phyloP scores from a whole-genome alignment of 1,140 invertebrate genomes.

The Idris sp. region DNA sequence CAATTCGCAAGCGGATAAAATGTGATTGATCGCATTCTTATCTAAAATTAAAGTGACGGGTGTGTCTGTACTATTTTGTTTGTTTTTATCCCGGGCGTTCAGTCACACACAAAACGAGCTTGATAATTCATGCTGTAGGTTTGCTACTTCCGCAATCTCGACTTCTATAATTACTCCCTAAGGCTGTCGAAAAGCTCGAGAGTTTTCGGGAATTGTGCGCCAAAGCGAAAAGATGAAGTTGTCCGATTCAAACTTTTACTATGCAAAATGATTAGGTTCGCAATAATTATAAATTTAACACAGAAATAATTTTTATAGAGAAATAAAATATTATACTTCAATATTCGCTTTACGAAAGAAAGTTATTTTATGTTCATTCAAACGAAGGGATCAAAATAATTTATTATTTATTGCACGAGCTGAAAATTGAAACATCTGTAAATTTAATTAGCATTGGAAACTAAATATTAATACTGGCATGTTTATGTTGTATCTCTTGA shows the following conservation, averaged over 20 bases:
- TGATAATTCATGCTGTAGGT: constrained; percentile 59
- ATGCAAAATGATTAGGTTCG: constrained; percentile 41
- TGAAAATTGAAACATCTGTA: no score
- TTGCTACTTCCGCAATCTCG: constrained; percentile 64
- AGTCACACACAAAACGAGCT: constrained; percentile 37
- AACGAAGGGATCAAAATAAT: no score
- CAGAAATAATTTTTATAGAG: no score
- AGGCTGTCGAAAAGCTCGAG: constrained; percentile 53
- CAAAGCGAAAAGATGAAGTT: constrained; percentile 51
- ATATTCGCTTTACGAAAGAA: no score
- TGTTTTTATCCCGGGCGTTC: constrained; percentile 15
- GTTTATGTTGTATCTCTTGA: not conserved
- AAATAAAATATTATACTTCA: no score
- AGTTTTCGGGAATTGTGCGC: constrained; percentile 45
- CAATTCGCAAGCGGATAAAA: not conserved
- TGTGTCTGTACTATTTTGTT: constrained; percentile 17
- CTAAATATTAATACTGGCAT: no score
- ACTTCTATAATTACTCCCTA: constrained; percentile 63
- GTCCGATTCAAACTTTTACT: constrained; percentile 44
- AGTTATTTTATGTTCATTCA: no score
- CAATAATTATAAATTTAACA: constrained; percentile 54
- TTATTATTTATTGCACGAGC: no score
- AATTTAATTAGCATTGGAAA: no score
- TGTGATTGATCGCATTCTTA: constrained; percentile 28
- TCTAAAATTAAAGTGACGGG: constrained; percentile 35